Conservation (phyloP, 2,888 invertebrate genomes). For the Tetheella fluctuosa region DNA sequence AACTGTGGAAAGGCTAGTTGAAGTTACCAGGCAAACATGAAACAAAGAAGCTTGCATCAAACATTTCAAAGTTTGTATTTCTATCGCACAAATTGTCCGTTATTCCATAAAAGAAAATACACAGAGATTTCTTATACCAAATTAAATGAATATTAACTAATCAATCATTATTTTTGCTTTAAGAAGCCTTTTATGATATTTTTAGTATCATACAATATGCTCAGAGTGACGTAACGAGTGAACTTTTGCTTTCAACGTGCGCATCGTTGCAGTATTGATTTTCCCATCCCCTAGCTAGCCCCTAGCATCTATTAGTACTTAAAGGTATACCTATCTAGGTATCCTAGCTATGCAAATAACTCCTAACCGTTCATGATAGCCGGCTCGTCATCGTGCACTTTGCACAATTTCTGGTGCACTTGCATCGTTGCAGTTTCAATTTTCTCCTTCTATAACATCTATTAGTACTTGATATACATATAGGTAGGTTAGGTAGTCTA, state of each 20-base stretch:
- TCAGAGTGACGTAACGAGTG: too few species aligned
- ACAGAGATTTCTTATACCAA: too few species aligned
- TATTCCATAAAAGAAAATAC: too few species aligned
- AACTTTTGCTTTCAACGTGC: slow-evolving; percentile 38
- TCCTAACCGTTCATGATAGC: background rate
- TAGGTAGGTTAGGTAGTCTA: too few species aligned
- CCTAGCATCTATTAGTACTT: background rate
- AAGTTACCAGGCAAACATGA: background rate
- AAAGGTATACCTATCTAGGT: background rate
- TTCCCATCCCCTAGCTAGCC: background rate
- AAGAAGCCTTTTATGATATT: too few species aligned
- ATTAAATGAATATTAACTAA: too few species aligned
- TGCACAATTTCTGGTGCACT: background rate
- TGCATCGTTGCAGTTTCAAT: background rate
- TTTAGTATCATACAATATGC: too few species aligned
- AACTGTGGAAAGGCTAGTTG: background rate
- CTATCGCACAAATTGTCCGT: background rate
- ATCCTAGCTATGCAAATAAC: background rate
- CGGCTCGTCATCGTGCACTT: background rate
- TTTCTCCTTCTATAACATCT: background rate
- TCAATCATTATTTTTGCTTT: too few species aligned
- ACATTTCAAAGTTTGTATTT: background rate
- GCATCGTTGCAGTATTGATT: slow-evolving; percentile 13
- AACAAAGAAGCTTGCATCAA: background rate
- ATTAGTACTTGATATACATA: too few species aligned